phyloP scores from a whole-genome alignment of 23 tunicate species.

The Corella eumyota region DNA sequence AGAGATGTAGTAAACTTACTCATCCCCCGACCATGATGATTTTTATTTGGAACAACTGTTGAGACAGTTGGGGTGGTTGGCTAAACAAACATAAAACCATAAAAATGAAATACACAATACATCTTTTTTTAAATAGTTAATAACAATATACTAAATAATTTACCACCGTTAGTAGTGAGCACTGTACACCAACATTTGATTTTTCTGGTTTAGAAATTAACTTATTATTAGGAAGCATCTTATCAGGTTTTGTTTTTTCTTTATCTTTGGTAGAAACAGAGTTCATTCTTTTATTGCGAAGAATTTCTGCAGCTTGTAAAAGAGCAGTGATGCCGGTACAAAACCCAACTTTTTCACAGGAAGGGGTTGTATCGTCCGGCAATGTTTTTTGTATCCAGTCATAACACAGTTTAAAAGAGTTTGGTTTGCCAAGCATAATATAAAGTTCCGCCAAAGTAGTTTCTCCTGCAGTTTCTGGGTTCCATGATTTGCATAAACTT shows the following conservation, averaged over 20 bases:
- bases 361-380: neutral
- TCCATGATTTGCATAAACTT: no score
- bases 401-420: constrained; percentile 42
- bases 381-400: constrained; percentile 15
- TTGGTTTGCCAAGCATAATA: constrained; percentile 70
- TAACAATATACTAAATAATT: no score
- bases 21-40: constrained; percentile 10
- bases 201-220: neutral
- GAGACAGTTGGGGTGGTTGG: neutral
- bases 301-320: constrained; percentile 34
- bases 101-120: no score
- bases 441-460: constrained; percentile 49
- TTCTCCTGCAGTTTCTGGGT: constrained; percentile 14
- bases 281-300: neutral
- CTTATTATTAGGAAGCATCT: neutral
- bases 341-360: neutral
- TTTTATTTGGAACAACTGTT: neutral
- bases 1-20: constrained; percentile 8
- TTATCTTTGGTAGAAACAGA: neutral
- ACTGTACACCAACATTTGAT: constrained; percentile 25
- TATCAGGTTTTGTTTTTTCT: neutral
- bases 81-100: no score
- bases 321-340: constrained; percentile 49
- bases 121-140: no score
- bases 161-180: constrained; percentile 14